Conservation (phyloP, 2,113 vertebrate genomes). For the Tylochromis polylepis region DNA sequence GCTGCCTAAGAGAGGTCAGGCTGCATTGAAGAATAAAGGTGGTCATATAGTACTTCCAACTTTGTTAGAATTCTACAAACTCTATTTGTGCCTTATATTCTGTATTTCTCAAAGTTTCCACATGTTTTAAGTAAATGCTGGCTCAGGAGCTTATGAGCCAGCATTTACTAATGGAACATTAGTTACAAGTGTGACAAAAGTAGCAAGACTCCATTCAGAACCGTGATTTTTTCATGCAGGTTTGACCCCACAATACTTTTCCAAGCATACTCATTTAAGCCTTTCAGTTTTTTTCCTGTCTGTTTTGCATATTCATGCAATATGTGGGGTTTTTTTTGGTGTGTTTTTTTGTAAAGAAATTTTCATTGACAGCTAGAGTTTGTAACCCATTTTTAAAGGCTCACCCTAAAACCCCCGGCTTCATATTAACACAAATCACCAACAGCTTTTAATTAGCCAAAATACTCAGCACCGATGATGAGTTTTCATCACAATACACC, state of each 20-base stretch:
- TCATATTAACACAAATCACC: conserved; percentile 23
- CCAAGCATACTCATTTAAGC: not conserved
- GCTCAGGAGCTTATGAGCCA: too few relatives aligned
- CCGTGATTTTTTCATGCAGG: not conserved
- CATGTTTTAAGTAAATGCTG: not conserved
- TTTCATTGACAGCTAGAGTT: not conserved
- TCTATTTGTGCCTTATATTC: not conserved
- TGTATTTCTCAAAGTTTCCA: not conserved
- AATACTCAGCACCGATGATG: conserved; percentile 1
- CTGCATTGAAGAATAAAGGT: not conserved
- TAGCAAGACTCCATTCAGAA: not conserved
- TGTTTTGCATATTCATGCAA: not conserved
- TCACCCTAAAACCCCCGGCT: not conserved
- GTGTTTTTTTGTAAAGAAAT: not conserved
- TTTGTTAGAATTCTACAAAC: not conserved
- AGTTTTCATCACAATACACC: conserved; percentile 22
- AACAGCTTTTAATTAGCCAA: conserved; percentile 32
- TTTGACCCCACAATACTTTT: not conserved
- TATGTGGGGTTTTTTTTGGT: not conserved
- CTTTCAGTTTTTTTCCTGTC: not conserved
- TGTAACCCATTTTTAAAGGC: not conserved
- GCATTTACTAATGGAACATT: too few relatives aligned
- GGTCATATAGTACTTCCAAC: not conserved
- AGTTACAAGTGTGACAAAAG: not conserved
- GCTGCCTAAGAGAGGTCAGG: not conserved